These are phyloP conservation scores for Brachyalestes nurse DNA, from an alignment of 2,797 vertebrate species.

Conservation along the genomic window DNA sequence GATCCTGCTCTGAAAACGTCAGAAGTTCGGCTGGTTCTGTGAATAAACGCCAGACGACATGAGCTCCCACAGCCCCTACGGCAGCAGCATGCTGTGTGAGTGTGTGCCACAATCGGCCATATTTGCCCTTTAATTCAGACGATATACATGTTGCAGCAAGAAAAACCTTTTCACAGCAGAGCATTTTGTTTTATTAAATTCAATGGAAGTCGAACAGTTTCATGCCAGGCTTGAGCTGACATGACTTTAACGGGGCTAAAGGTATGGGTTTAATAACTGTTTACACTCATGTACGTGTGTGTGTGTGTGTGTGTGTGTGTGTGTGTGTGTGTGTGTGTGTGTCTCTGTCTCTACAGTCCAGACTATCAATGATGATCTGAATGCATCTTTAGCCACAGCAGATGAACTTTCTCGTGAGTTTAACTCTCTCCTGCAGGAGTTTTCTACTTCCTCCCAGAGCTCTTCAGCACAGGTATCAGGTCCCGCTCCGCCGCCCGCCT, in stretches of 20 bases:
- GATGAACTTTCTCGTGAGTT: constrained; percentile 89
- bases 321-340: constrained; percentile 24
- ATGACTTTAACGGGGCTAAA: background rate
- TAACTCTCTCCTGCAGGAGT: constrained; percentile 79
- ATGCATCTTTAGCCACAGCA: constrained; percentile 85
- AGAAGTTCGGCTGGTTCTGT: background rate
- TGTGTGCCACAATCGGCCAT: constrained; percentile 19
- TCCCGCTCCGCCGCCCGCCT: background rate
- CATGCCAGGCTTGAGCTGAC: background rate
- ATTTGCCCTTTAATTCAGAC: background rate
- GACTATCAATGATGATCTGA: constrained; percentile 86
- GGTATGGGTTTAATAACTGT: background rate
- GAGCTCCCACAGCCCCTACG: constrained; percentile 65
- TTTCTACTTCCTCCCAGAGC: constrained; percentile 31
- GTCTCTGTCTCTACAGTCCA: constrained; percentile 75
- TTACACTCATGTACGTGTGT: background rate
- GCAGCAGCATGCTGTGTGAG: constrained; percentile 78
- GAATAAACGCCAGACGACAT: constrained; percentile 66
- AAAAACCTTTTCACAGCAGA: background rate
- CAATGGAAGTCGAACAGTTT: background rate
- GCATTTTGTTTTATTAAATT: background rate
- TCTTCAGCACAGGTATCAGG: constrained; percentile 59
- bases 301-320: constrained; percentile 19
- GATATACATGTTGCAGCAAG: background rate
- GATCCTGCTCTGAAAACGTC: background rate